Percentiles rank a stretch among this genome's conserved stretches.
These are phyloP conservation scores for Atrichornis clamosus DNA, from an alignment of 2,113 vertebrate species.

Conservation along the genomic window DNA sequence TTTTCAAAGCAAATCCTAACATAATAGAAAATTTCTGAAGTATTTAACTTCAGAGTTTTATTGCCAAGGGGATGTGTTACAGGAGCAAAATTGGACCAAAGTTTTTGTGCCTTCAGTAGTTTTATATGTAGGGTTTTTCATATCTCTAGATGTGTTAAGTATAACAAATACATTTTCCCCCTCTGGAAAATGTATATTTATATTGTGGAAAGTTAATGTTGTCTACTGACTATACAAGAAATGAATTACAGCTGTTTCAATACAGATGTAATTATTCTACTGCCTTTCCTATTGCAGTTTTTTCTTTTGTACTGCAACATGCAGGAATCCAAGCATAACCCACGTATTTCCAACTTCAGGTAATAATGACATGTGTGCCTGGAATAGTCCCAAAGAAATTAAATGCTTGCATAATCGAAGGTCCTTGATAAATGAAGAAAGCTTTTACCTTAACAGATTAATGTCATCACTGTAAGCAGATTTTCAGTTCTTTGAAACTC, in stretches of 20 bases:
- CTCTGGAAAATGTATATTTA: constrained; percentile 23
- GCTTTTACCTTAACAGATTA: background rate
- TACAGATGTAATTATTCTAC: constrained; percentile 28
- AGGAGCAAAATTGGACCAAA: constrained; percentile 79
- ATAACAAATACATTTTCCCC: constrained; percentile 28
- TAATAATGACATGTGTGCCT: background rate
- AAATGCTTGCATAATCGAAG: background rate
- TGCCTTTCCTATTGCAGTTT: constrained; percentile 10
- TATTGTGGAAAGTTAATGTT: constrained; percentile 46
- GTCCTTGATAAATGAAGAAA: constrained; percentile 11
- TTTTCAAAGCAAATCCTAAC: constrained; percentile 63
- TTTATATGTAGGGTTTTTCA: constrained; percentile 51
- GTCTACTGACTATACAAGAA: constrained; percentile 3
- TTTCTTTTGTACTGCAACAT: background rate
- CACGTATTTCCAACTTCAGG: background rate
- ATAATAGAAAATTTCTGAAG: constrained; percentile 9
- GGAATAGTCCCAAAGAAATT: constrained; percentile 11
- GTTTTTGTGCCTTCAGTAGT: constrained; percentile 84
- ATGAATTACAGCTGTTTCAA: constrained; percentile 28
- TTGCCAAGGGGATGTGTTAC: background rate
- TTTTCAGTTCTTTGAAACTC: constrained; percentile 30
- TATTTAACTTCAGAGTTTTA: constrained; percentile 56
- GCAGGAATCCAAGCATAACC: constrained; percentile 20
- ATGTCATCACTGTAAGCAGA: background rate
- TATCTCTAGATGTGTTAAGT: constrained; percentile 63